Conservation (phyloP, 2,888 invertebrate genomes). For the Fabriciana adippe region DNA sequence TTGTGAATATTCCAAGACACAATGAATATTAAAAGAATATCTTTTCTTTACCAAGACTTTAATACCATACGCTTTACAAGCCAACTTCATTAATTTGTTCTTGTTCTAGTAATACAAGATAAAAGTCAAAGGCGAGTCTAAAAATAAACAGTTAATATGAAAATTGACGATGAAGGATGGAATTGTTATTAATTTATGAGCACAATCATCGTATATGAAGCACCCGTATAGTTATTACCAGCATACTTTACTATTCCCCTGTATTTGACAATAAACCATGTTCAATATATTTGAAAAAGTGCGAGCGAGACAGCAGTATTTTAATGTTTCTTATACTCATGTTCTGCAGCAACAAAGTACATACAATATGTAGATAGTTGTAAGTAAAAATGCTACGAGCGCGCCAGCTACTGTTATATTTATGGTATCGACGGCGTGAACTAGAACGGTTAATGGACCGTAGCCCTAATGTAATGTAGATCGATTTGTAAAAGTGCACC, state of each 20-base stretch:
- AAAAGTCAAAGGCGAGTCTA: slow-evolving; percentile 8
- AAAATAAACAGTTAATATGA: slow-evolving; percentile 18
- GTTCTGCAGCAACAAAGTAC: neutral
- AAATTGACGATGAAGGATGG: slow-evolving; percentile 16
- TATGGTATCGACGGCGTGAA: slow-evolving; percentile 15
- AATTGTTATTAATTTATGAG: slow-evolving; percentile 23
- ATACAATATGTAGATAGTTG: neutral
- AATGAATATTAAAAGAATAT: neutral
- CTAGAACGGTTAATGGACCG: slow-evolving; percentile 22
- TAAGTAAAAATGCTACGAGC: neutral
- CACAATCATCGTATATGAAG: neutral
- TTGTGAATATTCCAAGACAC: neutral
- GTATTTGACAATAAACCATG: slow-evolving; percentile 3
- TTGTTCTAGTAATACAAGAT: neutral
- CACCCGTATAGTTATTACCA: neutral
- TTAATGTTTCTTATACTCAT: neutral
- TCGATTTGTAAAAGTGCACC: slow-evolving; percentile 21
- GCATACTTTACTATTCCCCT: slow-evolving; percentile 1
- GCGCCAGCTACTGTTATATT: slow-evolving; percentile 17
- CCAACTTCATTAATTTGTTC: no score
- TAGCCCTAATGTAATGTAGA: slow-evolving; percentile 20
- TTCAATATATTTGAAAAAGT: neutral
- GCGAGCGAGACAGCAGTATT: neutral
- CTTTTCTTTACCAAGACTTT: neutral
- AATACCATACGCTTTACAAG: no score